Percentiles rank a stretch among this genome's conserved stretches.
phyloP scores from a whole-genome alignment of 2,888 invertebrate species.

The Cylloceria caligata region DNA sequence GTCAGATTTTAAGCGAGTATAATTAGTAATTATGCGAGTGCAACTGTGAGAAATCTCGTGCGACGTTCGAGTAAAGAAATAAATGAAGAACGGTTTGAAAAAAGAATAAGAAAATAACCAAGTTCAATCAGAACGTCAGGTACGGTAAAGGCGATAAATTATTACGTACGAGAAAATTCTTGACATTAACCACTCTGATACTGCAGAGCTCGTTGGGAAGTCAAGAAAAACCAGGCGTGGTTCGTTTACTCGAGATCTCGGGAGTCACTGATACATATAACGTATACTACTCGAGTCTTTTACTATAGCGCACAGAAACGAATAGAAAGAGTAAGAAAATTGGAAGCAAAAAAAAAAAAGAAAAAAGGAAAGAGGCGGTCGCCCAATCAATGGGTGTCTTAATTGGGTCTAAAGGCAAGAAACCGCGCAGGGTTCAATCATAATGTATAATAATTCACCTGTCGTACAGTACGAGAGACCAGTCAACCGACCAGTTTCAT shows the following conservation, averaged over 20 bases:
- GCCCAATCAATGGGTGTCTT: constrained; percentile 72
- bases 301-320: background rate
- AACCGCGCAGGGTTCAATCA: constrained; percentile 72
- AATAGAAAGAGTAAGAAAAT: constrained; percentile 3
- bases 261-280: constrained; percentile 25
- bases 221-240: constrained; percentile 65
- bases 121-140: constrained; percentile 57
- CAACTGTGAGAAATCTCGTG: constrained; percentile 5
- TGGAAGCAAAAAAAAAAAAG: constrained; percentile 8
- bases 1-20: background rate
- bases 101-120: constrained; percentile 28
- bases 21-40: constrained; percentile 26
- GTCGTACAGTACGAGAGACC: constrained; percentile 63
- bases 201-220: constrained; percentile 41
- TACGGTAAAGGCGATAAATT: constrained; percentile 52
- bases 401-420: constrained; percentile 79
- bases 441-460: constrained; percentile 67
- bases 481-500: constrained; percentile 66
- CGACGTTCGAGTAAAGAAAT: constrained; percentile 26
- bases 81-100: background rate
- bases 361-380: constrained; percentile 9
- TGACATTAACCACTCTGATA: constrained; percentile 23
- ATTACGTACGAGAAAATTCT: constrained; percentile 46
- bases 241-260: constrained; percentile 53
- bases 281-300: background rate